Base-by-base conservation (phyloP, 1,140 invertebrate genomes). In the Akabosia matsudoensis region DNA sequence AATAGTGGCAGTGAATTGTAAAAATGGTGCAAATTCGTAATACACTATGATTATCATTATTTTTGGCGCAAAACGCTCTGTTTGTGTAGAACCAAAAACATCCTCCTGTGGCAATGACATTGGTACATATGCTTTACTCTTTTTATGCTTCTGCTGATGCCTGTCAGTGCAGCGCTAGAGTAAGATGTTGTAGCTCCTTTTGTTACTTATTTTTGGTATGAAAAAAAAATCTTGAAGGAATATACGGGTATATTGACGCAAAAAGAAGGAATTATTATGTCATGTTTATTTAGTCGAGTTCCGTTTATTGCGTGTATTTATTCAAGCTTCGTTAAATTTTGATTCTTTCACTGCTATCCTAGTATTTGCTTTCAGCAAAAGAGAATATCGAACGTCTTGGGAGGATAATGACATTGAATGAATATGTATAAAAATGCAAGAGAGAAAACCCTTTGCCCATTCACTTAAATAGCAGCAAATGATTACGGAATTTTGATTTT, bases 331-430 rank as follows among this genome's bases (percentile, higher is more conserved):
- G 61, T 67, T 67, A 67, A 67, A 67, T 31, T 22, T 31, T 14
- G 7, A 4, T 67, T n/a, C n/a, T 67, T 24, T 31, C n/a, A n/a
- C n/a, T n/a, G n/a, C n/a, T n/a, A n/a, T n/a, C n/a, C n/a, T n/a
- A n/a, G n/a, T n/a, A n/a, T n/a, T 18, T 45, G 7, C 37, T 45
- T 45, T 45, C 37, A 45, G 37, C 7, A 45, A 45, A 7, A 45
- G 7, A 45, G 37, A 45, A 7, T 18, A 45, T 45, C 7, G 7
- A 28, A 67, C 7, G 54, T 67, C 61, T 67, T 67, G 31, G 28
- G 28, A 67, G 61, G 61, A 67, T 67, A 67, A 67, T 67, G 61
- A 67, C 61, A 67, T 67, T 67, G 28, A 67, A 67, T 67, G 61
- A 31, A 67, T 67, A 67, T 30, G 31, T 16, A 67, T 67, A 67